Conservation (phyloP, 2,113 vertebrate genomes). For the Antechinus flavipes region DNA sequence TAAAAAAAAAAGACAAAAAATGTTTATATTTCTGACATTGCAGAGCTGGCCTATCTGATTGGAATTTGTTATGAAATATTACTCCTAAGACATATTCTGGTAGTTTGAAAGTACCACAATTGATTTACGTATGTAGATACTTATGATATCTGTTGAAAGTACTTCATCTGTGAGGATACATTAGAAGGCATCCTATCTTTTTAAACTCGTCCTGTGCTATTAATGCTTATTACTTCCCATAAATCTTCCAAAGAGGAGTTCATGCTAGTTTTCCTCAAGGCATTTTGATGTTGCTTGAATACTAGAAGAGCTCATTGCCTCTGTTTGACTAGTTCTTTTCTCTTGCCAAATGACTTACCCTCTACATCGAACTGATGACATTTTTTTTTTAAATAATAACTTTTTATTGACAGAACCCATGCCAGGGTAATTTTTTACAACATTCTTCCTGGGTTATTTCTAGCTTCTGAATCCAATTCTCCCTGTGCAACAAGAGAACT, state of each 20-base stretch:
- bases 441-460: no score
- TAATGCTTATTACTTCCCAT: not conserved
- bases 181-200: not conserved
- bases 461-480: no score
- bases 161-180: not conserved
- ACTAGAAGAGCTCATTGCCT: not conserved
- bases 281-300: not conserved
- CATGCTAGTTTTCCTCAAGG: not conserved
- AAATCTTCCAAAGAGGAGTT: not conserved
- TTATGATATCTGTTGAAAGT: not conserved
- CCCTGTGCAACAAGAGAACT: no score
- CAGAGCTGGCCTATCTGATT: not conserved
- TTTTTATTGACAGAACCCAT: no score
- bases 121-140: not conserved
- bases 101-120: not conserved
- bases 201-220: not conserved
- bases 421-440: no score
- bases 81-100: not conserved
- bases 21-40: not conserved
- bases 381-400: not conserved
- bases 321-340: not conserved
- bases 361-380: not conserved
- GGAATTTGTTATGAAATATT: not conserved
- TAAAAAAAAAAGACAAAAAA: not conserved
- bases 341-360: not conserved